Base-by-base conservation (phyloP, 1,140 invertebrate species). In the Oncopeltus fasciatus region DNA sequence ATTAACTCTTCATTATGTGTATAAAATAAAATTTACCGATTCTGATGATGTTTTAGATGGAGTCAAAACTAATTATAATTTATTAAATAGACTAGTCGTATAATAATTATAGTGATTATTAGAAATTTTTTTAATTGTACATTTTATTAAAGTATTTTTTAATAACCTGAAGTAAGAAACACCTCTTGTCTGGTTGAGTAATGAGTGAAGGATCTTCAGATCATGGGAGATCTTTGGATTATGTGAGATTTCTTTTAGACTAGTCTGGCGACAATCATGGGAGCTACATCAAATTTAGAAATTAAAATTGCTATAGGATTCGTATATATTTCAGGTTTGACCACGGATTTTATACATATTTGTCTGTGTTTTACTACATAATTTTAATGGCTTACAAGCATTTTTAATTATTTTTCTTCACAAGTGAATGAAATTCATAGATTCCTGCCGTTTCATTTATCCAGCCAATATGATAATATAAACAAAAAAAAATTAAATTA, bases 1-100 rank as follows among this genome's bases (percentile, higher is more conserved):
- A 24, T 53, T 27, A 24, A 18, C 26, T 53, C 24, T 53, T 53
- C 20, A 53, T 49, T 44, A 31, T 27, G 46, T 61, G 59, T 61
- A 61, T 61, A 61, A 49, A 61, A 49, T 14, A 61, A 49, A 58
- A 16, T 59, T 27, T 61, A 33, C 47, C 33, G 21, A 21, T 53
- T 53, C 20, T 24, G 24, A 4, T 24, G 20, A 53, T 24, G 21
- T 53, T 53, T 53, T 53, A 53, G 49, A 24, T 18, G 49, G 24
- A 53, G 49, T 53, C 49, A 53, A 53, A 53, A 27, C 5, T 53
- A 53, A 53, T 53, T 53, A 27, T 53, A 53, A 53, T 53, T 53
- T 53, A 24, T 53, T 9, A 53, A 53, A 53, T 53, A 53, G 49
- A 53, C 49, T 53, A 53, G 49, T 53, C 49, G 49, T 53, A 53